Percentiles rank a stretch among this genome's conserved stretches.
Evolutionary conservation across 2,888 invertebrate genomes (phyloP).

Genomic region (Eilema depressum): DNA sequence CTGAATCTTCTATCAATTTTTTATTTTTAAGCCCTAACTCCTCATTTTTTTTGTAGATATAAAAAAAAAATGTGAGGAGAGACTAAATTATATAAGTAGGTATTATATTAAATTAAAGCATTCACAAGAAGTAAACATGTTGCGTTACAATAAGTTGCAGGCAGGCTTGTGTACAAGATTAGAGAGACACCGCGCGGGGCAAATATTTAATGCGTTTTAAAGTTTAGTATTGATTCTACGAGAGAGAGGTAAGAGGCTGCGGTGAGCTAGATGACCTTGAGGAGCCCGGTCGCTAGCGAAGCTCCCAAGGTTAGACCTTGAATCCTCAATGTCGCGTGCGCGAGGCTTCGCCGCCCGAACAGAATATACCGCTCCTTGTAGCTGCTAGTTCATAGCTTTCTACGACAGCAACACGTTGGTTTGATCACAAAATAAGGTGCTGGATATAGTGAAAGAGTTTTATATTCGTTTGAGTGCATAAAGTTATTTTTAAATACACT

Average conservation of each 20-base stretch:
- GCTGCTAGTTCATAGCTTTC: neutral
- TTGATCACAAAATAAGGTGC: neutral
- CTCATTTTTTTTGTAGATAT: too few relatives aligned
- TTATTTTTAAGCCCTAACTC: too few relatives aligned
- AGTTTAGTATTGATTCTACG: conserved; percentile 65
- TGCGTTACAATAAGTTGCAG: too few relatives aligned
- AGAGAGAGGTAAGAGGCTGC: conserved; percentile 51
- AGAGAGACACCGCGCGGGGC: neutral
- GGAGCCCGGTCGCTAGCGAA: conserved; percentile 61
- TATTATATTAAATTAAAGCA: too few relatives aligned
- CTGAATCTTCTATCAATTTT: too few relatives aligned
- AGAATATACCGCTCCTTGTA: conserved; percentile 56
- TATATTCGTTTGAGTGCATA: neutral
- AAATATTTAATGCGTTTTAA: conserved; percentile 40
- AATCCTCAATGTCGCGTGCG: conserved; percentile 60
- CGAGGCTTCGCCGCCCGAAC: conserved; percentile 51
- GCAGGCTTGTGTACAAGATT: neutral
- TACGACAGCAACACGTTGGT: neutral
- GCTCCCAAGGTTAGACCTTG: conserved; percentile 71
- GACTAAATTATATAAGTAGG: too few relatives aligned
- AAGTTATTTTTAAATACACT: neutral
- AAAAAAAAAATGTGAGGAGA: too few relatives aligned
- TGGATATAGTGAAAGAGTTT: neutral
- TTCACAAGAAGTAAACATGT: too few relatives aligned
- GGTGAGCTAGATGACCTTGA: conserved; percentile 61